phyloP scores from a whole-genome alignment of 2,113 vertebrate species.

The Bubo blakistoni region DNA sequence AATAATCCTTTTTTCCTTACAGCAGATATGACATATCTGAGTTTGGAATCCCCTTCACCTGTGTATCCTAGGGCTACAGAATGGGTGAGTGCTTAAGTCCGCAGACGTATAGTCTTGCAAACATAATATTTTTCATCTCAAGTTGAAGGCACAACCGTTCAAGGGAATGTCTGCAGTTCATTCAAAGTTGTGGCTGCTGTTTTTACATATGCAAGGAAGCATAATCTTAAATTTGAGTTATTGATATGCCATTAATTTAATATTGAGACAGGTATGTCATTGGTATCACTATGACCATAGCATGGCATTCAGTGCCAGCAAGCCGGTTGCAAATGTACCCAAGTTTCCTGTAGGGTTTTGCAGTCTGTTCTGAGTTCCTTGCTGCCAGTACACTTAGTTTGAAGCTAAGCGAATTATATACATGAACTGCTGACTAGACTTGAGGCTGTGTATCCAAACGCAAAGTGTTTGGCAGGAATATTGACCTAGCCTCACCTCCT shows the following conservation, averaged over 20 bases:
- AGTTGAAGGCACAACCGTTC: neutral
- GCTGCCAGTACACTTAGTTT: neutral
- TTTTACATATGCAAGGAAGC: neutral
- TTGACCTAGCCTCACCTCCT: neutral
- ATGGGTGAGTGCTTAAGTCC: neutral
- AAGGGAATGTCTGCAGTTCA: neutral
- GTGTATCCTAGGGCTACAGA: neutral
- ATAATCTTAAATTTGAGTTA: neutral
- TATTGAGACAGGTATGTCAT: neutral
- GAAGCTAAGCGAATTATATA: neutral
- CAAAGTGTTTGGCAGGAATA: neutral
- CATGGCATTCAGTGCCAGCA: neutral
- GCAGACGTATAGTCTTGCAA: neutral
- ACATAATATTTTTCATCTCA: neutral
- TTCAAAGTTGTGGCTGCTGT: neutral
- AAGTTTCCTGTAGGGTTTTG: neutral
- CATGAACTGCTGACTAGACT: neutral
- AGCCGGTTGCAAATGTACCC: neutral
- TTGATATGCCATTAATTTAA: neutral
- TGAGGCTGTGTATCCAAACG: neutral
- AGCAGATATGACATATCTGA: neutral
- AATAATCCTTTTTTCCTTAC: neutral
- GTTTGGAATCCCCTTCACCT: neutral
- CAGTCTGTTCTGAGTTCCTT: neutral
- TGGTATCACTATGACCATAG: neutral